Conservation (phyloP, 2,113 vertebrate species). For the Isichthys henryi region DNA sequence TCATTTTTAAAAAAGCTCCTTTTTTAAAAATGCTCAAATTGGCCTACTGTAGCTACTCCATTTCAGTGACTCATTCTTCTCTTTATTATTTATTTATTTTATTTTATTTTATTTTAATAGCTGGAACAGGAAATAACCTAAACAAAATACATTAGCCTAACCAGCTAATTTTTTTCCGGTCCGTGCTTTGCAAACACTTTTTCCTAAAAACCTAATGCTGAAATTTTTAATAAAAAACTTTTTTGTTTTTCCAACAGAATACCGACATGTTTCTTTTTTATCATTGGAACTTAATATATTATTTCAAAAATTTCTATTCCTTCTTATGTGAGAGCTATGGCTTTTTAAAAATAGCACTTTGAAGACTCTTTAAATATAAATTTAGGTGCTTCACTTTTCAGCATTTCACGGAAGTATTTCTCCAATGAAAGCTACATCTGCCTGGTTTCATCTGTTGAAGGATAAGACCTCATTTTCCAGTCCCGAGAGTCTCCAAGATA, state of each 20-base stretch:
- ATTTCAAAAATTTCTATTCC: neutral
- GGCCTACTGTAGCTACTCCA: neutral
- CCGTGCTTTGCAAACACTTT: neutral
- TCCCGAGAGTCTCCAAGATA: neutral
- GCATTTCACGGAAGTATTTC: neutral
- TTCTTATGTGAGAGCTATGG: neutral
- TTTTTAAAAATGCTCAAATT: too few relatives aligned
- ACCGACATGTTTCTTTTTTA: neutral
- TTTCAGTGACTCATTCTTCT: neutral
- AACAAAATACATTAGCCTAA: neutral
- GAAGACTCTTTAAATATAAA: neutral
- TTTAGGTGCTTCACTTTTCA: neutral
- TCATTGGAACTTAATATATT: neutral
- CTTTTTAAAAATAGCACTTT: slow-evolving; percentile 2
- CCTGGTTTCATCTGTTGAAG: neutral
- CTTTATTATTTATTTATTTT: neutral
- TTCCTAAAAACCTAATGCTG: neutral
- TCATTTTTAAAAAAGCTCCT: neutral
- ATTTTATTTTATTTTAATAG: neutral
- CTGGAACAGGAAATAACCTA: neutral
- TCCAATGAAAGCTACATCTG: neutral
- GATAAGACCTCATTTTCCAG: neutral
- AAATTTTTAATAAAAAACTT: neutral
- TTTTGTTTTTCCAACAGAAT: neutral
- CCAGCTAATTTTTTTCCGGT: neutral